phyloP scores from a whole-genome alignment of 92 coral and sea anemone genomes.

The Zoanthus sociatus region DNA sequence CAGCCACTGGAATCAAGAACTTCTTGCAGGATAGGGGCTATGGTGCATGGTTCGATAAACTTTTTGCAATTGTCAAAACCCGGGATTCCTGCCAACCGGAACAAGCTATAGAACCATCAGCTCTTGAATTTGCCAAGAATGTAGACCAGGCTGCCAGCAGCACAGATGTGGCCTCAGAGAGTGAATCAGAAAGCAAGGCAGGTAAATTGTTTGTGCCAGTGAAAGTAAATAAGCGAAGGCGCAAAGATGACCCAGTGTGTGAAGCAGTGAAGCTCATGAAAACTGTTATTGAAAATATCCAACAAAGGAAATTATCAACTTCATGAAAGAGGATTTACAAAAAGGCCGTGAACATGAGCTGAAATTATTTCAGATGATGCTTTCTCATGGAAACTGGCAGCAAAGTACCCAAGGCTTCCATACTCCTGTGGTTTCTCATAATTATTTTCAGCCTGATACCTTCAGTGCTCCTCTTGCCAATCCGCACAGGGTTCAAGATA shows the following conservation, averaged over 20 bases:
- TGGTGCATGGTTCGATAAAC: slow-evolving; percentile 51
- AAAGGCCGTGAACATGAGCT: too few species aligned
- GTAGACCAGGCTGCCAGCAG: slow-evolving; percentile 20
- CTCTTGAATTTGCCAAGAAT: slow-evolving; percentile 17
- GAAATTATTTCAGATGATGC: too few species aligned
- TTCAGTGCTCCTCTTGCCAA: too few species aligned
- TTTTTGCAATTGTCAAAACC: slow-evolving; percentile 41
- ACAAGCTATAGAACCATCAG: slow-evolving; percentile 37
- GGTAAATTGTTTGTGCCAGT: slow-evolving; percentile 45
- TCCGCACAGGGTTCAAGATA: too few species aligned
- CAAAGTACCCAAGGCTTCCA: too few species aligned
- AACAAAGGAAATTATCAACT: slow-evolving; percentile 31
- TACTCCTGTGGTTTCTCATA: too few species aligned
- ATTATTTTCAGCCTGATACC: too few species aligned
- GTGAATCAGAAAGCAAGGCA: slow-evolving; percentile 13
- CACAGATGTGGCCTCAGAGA: slow-evolving; percentile 11
- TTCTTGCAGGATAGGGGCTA: slow-evolving; percentile 27
- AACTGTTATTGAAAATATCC: slow-evolving; percentile 33
- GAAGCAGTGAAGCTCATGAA: slow-evolving; percentile 24
- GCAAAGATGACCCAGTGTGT: slow-evolving; percentile 37
- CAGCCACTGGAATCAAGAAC: slow-evolving; percentile 37
- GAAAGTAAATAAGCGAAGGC: slow-evolving; percentile 41
- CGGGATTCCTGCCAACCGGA: slow-evolving; percentile 48
- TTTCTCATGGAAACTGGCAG: too few species aligned
- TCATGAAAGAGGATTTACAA: slow-evolving; percentile 21